These are phyloP conservation scores for Periplaneta americana DNA, from an alignment of 1,140 invertebrate genomes.

Conservation along the genomic window DNA sequence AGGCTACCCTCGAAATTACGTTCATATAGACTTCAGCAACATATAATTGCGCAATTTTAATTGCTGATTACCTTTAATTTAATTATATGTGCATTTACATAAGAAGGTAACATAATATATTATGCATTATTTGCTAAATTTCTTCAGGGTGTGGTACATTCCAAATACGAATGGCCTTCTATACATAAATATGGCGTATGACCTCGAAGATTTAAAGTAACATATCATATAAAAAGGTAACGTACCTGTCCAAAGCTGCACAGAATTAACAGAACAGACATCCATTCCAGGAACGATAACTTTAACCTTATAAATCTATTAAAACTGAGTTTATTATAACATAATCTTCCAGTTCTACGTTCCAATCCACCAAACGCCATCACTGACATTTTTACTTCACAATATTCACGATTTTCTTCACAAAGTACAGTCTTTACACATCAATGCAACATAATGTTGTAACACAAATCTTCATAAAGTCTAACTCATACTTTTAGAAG, in stretches of 20 bases:
- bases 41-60: too few species aligned
- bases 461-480: too few species aligned
- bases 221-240: neutral
- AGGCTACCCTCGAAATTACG: too few species aligned
- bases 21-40: too few species aligned
- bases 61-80: too few species aligned
- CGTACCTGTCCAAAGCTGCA: neutral
- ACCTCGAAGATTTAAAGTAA: neutral
- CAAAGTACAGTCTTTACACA: neutral
- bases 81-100: too few species aligned
- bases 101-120: too few species aligned
- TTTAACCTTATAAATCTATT: neutral
- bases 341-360: neutral
- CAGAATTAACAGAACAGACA: neutral
- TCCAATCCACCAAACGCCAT: neutral
- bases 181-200: neutral
- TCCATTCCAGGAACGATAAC: neutral
- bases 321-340: neutral
- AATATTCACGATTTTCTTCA: neutral
- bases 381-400: neutral
- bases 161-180: neutral
- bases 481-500: too few species aligned
- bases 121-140: too few species aligned
- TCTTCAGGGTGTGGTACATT: neutral
- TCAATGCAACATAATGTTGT: neutral